Evolutionary conservation across 64 coral and sea anemone species (phyloP).

Genomic region (Pocillopora damicornis): DNA sequence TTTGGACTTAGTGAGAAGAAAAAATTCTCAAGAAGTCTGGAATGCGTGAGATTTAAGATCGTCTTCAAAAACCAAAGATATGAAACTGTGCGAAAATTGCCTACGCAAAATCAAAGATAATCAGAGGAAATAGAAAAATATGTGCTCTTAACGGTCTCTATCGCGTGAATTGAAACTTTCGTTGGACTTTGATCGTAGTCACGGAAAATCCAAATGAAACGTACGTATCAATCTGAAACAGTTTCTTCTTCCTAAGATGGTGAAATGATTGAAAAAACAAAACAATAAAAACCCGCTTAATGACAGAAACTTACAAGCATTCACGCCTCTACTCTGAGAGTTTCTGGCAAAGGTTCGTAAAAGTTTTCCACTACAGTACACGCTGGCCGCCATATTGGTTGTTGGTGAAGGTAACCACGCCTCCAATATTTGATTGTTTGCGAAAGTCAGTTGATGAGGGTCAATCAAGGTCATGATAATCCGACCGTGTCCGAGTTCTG

Average conservation of each 20-base stretch:
- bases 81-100: too few relatives aligned
- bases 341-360: conserved; percentile 50
- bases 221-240: not conserved
- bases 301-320: conserved; percentile 17
- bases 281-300: not conserved
- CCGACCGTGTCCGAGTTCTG: not conserved
- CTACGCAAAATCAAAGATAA: too few relatives aligned
- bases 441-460: not conserved
- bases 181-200: not conserved
- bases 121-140: too few relatives aligned
- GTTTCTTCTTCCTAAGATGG: not conserved
- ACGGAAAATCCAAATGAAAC: conserved; percentile 5
- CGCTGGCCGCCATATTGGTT: conserved; percentile 57
- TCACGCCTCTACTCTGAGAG: conserved; percentile 10
- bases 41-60: too few relatives aligned
- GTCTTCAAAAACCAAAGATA: too few relatives aligned
- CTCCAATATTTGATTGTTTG: conserved; percentile 47
- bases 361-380: conserved; percentile 50
- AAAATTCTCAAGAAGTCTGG: too few relatives aligned
- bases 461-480: conserved; percentile 21
- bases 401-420: conserved; percentile 51
- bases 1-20: too few relatives aligned
- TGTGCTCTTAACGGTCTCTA: not conserved
- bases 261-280: not conserved
- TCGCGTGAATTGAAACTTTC: not conserved